Conservation (phyloP, 2,888 invertebrate genomes). For the Caenorhabditis sinica region DNA sequence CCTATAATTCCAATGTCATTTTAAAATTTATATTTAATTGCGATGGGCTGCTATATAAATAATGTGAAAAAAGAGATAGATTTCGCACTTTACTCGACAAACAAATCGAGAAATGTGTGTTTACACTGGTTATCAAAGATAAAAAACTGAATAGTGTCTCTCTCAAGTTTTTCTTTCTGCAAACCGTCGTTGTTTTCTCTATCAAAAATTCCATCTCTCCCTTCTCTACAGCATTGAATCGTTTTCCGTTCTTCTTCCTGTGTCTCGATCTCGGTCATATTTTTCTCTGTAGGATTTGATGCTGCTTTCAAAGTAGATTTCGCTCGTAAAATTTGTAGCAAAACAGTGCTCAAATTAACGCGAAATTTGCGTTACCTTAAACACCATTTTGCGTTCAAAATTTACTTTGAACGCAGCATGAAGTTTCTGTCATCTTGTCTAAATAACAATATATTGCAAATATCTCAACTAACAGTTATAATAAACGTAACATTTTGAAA, state of each 20-base stretch:
- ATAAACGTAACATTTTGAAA: slow-evolving; percentile 17
- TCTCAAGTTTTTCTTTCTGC: neutral
- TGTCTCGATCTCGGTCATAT: neutral
- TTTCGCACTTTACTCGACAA: neutral
- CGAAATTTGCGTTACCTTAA: no score
- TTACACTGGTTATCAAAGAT: slow-evolving; percentile 10
- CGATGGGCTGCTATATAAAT: no score
- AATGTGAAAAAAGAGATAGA: neutral
- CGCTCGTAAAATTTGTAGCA: no score
- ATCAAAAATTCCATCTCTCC: neutral
- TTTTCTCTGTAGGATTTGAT: neutral
- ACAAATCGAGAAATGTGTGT: neutral
- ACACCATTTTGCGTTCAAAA: no score
- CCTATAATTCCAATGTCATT: neutral
- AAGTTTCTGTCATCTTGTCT: slow-evolving; percentile 1
- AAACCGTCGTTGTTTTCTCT: neutral
- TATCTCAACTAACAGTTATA: slow-evolving; percentile 12
- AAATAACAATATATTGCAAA: neutral
- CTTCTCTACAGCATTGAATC: neutral
- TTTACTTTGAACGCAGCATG: no score
- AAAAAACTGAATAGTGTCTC: slow-evolving; percentile 2
- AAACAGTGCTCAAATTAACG: no score
- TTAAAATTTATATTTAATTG: neutral
- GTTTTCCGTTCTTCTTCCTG: neutral
- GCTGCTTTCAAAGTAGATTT: no score